Evolutionary conservation across 2,888 invertebrate species (phyloP), one percentile per base, ranked within the genome.

Genomic region (Julus scandinavius): DNA sequence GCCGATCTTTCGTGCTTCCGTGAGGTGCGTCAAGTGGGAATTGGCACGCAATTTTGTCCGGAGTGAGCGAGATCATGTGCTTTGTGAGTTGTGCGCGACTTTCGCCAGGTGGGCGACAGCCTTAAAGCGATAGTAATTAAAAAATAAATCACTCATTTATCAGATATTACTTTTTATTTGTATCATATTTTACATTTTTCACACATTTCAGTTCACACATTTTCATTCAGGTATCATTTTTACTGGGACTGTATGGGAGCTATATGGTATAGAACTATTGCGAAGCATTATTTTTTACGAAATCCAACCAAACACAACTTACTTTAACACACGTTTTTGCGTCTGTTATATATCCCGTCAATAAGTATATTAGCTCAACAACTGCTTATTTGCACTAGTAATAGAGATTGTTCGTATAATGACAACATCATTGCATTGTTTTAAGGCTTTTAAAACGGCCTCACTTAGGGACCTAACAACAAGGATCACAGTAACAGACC

Each of bases 331-430:
- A 17, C 11, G 49, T 9, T 49, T 9, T 49, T 9, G 29, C 1
- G 50, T 58, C 58, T 58, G 58, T 58, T 58, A 29, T 49, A 15
- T 58, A 15, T 63, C 1, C 63, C 63, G 20, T 63, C 63, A 63
- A 9, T 63, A 20, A 63, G 63, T 63, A 63, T 20, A 63, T 63
- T 63, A 63, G 63, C 20, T 63, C 63, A 63, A 63, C 63, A 63
- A 63, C 20, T 63, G 63, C 4, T 63, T 63, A 63, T 63, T 20
- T 63, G 63, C 63, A 20, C 63, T 63, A 54, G 17, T 15, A 63
- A 63, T 63, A 63, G 63, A 63, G 63, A 63, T 63, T 63, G 63
- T 63, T 63, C 63, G 63, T 63, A 63, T 63, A 63, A 63, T 63
- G 63, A 63, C 63, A 63, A 63, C 63, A 63, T 63, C 63, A 63